These are phyloP conservation scores for Brachionus asplanchnoidis DNA, from an alignment of 1,140 invertebrate genomes.

Conservation along the genomic window DNA sequence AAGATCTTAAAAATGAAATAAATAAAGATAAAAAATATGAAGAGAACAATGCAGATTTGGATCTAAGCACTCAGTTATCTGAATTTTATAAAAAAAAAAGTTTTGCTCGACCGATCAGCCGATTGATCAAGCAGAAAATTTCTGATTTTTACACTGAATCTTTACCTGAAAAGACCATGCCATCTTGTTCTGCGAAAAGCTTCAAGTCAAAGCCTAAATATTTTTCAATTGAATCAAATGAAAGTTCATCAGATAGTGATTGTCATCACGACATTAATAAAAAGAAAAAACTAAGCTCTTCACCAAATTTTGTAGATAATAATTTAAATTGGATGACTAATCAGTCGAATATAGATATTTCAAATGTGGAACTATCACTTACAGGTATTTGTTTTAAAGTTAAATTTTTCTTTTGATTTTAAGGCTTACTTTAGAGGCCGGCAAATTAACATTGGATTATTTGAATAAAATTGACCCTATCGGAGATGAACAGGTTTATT, in stretches of 20 bases:
- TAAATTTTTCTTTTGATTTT: background rate
- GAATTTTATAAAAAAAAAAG: conserved; percentile 28
- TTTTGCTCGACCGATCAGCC: background rate
- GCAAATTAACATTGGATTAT: conserved; percentile 8
- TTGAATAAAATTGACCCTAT: conserved; percentile 28
- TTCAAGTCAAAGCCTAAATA: background rate
- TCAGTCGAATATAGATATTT: conserved; percentile 4
- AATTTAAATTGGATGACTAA: conserved; percentile 27
- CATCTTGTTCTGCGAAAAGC: background rate
- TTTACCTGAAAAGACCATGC: background rate
- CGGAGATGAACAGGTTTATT: background rate
- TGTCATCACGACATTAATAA: background rate
- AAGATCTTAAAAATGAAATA: background rate
- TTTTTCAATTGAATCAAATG: background rate
- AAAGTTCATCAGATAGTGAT: background rate
- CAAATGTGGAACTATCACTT: conserved; percentile 15
- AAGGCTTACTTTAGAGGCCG: background rate
- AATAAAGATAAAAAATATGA: background rate
- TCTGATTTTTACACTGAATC: background rate
- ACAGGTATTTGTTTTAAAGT: background rate
- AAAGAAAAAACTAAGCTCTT: conserved; percentile 24
- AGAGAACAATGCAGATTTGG: background rate
- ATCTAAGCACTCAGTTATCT: background rate
- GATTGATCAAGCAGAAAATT: background rate
- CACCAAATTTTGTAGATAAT: conserved; percentile 6